These are phyloP conservation scores for Pteria penguin DNA, from an alignment of 2,888 invertebrate species.

Conservation along the genomic window DNA sequence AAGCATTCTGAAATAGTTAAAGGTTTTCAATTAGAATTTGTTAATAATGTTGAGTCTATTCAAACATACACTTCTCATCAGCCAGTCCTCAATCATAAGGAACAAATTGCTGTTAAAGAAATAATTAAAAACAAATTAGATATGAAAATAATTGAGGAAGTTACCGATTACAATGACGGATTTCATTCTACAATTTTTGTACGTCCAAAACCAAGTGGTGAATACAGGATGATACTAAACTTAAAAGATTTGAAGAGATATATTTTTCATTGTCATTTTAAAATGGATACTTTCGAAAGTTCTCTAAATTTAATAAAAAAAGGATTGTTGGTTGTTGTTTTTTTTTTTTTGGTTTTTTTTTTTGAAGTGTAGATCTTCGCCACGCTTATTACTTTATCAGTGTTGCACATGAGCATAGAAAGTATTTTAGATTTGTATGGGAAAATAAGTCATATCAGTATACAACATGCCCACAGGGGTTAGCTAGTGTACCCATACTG, in stretches of 20 bases:
- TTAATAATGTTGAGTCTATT: background rate
- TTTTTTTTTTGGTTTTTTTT: no score
- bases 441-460: slow-evolving; percentile 21
- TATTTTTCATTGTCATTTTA: slow-evolving; percentile 41
- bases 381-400: slow-evolving; percentile 48
- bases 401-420: slow-evolving; percentile 30
- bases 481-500: slow-evolving; percentile 13
- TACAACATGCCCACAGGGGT: slow-evolving; percentile 32
- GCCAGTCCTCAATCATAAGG: slow-evolving; percentile 16
- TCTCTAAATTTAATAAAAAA: slow-evolving; percentile 33
- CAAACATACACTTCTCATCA: slow-evolving; percentile 6
- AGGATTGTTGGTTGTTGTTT: no score
- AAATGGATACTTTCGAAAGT: slow-evolving; percentile 44
- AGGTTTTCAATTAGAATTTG: slow-evolving; percentile 18
- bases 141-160: slow-evolving; percentile 38
- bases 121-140: slow-evolving; percentile 39
- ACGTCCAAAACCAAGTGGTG: slow-evolving; percentile 32
- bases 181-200: slow-evolving; percentile 38
- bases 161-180: slow-evolving; percentile 24
- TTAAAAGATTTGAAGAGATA: slow-evolving; percentile 34
- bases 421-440: slow-evolving; percentile 46
- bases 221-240: slow-evolving; percentile 40
- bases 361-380: slow-evolving; percentile 43
- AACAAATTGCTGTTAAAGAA: slow-evolving; percentile 17
- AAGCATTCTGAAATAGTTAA: slow-evolving; percentile 19